These are phyloP conservation scores for Pristionchus entomophagus DNA, from an alignment of 2,888 invertebrate genomes.

Conservation along the genomic window DNA sequence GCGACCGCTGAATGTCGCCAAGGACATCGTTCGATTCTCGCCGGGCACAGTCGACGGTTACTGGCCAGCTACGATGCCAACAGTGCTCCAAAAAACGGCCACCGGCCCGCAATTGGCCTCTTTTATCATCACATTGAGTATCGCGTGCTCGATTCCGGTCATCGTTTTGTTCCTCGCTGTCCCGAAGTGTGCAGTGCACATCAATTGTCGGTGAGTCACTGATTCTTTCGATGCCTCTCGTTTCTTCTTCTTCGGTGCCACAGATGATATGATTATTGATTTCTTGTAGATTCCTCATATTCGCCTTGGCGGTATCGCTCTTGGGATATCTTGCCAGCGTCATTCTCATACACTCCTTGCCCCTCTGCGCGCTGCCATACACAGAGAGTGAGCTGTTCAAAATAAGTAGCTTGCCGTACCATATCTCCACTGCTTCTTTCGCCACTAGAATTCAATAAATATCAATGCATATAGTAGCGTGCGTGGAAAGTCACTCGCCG, in stretches of 20 bases:
- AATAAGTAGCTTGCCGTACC: too few relatives aligned
- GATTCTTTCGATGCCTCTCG: too few relatives aligned
- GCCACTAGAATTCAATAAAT: too few relatives aligned
- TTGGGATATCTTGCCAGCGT: not conserved
- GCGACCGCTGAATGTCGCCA: too few relatives aligned
- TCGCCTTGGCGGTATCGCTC: not conserved
- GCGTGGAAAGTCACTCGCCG: too few relatives aligned
- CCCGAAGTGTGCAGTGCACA: not conserved
- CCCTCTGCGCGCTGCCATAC: not conserved
- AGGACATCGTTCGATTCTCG: too few relatives aligned
- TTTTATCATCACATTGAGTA: not conserved
- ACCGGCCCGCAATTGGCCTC: not conserved
- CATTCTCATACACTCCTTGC: not conserved
- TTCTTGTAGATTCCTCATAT: not conserved
- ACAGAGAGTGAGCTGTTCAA: not conserved
- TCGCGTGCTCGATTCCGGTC: not conserved
- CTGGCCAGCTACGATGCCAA: not conserved
- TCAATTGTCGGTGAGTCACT: conserved; percentile 19
- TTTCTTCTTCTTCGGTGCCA: too few relatives aligned
- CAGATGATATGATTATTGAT: not conserved
- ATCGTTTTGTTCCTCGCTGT: not conserved
- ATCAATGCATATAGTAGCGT: too few relatives aligned
- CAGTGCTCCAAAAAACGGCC: not conserved
- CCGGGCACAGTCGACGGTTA: too few relatives aligned
- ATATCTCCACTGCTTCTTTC: too few relatives aligned